Percentiles rank a stretch among this genome's conserved stretches.
Evolutionary conservation across 2,113 vertebrate species (phyloP).

Genomic region (Myrmecobius fasciatus): DNA sequence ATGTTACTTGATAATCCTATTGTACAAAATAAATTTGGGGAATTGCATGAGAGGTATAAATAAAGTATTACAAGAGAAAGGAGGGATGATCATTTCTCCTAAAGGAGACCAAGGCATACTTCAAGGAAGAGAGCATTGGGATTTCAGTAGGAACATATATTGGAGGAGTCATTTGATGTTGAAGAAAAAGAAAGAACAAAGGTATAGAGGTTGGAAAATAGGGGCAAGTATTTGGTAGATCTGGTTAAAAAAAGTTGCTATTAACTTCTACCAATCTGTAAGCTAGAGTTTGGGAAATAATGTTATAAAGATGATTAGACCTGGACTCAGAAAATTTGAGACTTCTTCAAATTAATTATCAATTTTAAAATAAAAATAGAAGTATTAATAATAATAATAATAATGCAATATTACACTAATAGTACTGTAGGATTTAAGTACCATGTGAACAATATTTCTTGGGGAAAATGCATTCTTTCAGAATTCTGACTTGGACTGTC

Average conservation of each 20-base stretch:
- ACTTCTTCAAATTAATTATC: not conserved
- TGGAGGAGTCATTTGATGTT: not conserved
- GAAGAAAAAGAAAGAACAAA: not conserved
- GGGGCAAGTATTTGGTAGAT: not conserved
- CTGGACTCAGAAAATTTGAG: not conserved
- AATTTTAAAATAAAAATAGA: not conserved
- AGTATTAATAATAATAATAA: not conserved
- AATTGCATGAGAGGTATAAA: too few relatives aligned
- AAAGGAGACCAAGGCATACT: too few relatives aligned
- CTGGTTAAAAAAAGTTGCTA: not conserved
- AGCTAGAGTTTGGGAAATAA: not conserved
- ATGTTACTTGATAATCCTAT: too few relatives aligned
- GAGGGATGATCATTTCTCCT: too few relatives aligned
- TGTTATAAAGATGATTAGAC: not conserved
- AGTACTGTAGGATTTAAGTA: not conserved
- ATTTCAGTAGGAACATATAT: not conserved
- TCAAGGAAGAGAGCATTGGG: too few relatives aligned
- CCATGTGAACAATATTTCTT: not conserved
- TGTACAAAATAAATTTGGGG: too few relatives aligned
- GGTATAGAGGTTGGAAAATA: not conserved
- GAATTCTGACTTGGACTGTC: not conserved
- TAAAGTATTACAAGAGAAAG: too few relatives aligned
- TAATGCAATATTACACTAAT: not conserved
- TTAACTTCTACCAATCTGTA: not conserved
- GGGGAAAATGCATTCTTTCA: not conserved